phyloP scores from a whole-genome alignment of 2,888 invertebrate species.

The Habroteleia sp. region DNA sequence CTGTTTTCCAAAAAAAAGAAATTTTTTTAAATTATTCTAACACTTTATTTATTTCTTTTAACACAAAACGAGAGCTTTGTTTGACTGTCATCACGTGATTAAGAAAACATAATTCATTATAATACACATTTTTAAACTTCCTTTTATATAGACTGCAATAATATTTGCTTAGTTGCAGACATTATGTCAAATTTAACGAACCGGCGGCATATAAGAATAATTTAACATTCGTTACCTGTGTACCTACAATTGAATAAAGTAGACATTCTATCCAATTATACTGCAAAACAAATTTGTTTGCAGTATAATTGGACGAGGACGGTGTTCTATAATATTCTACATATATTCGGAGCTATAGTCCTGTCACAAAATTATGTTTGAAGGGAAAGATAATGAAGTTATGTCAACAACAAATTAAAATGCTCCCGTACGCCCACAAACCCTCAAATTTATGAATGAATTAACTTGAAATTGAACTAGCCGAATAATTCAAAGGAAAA shows the following conservation, averaged over 20 bases:
- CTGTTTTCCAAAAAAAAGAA: too few relatives aligned
- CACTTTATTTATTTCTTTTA: too few relatives aligned
- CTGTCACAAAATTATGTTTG: constrained; percentile 16
- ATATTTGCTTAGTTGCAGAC: too few relatives aligned
- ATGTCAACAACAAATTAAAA: constrained; percentile 11
- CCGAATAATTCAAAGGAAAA: constrained; percentile 3
- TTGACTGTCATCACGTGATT: too few relatives aligned
- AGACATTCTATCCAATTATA: constrained; percentile 25
- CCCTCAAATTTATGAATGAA: constrained; percentile 10
- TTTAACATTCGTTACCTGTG: too few relatives aligned
- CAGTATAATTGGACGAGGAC: constrained; percentile 7
- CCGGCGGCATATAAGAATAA: too few relatives aligned
- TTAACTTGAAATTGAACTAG: constrained; percentile 15
- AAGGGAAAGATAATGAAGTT: constrained; percentile 22
- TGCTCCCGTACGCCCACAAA: constrained; percentile 2
- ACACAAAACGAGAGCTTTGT: too few relatives aligned
- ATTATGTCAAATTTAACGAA: too few relatives aligned
- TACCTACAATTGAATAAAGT: constrained; percentile 28
- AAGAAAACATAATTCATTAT: too few relatives aligned
- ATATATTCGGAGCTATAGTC: constrained; percentile 5
- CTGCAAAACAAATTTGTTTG: constrained; percentile 19
- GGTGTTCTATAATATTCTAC: constrained; percentile 6
- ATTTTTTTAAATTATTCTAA: too few relatives aligned
- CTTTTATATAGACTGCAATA: too few relatives aligned
- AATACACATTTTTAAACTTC: too few relatives aligned